Percentiles rank a stretch among this genome's conserved stretches.
Conservation (phyloP, 2,888 invertebrate species). For the Orthosia gracilis region DNA sequence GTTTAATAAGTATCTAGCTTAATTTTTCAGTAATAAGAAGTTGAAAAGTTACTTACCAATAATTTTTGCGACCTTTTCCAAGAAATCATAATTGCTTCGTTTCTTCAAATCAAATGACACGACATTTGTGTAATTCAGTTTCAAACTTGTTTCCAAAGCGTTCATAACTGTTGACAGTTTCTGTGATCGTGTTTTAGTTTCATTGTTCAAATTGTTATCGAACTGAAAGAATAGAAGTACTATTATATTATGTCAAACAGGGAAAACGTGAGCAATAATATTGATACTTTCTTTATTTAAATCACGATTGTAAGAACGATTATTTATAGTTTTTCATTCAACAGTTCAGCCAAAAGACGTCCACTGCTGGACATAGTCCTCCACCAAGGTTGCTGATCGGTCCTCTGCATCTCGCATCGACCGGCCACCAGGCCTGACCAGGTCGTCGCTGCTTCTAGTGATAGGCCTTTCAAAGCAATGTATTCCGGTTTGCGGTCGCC, state of each 20-base stretch:
- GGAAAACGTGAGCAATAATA: too few relatives aligned
- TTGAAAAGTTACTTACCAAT: constrained; percentile 60
- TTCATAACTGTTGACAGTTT: constrained; percentile 72
- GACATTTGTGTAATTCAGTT: constrained; percentile 73
- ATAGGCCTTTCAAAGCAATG: too few relatives aligned
- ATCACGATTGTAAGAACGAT: too few relatives aligned
- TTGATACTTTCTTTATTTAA: too few relatives aligned
- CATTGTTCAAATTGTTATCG: constrained; percentile 27
- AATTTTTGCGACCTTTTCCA: constrained; percentile 63
- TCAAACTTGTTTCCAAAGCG: constrained; percentile 74
- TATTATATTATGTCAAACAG: background rate
- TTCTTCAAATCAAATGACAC: constrained; percentile 70
- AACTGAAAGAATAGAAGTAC: constrained; percentile 42
- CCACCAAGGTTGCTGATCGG: too few relatives aligned
- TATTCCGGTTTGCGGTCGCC: too few relatives aligned
- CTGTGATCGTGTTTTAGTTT: constrained; percentile 59
- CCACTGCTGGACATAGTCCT: too few relatives aligned
- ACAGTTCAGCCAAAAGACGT: too few relatives aligned
- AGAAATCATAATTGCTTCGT: constrained; percentile 56
- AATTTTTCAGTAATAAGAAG: constrained; percentile 27
- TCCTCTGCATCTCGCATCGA: too few relatives aligned
- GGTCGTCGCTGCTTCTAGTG: too few relatives aligned
- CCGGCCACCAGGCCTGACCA: too few relatives aligned
- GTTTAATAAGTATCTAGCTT: background rate
- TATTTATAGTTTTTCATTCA: too few relatives aligned